Percentiles rank a stretch among this genome's conserved stretches.
These are phyloP conservation scores for Pteropus alecto DNA, from an alignment of 2,113 vertebrate genomes.

Conservation along the genomic window DNA sequence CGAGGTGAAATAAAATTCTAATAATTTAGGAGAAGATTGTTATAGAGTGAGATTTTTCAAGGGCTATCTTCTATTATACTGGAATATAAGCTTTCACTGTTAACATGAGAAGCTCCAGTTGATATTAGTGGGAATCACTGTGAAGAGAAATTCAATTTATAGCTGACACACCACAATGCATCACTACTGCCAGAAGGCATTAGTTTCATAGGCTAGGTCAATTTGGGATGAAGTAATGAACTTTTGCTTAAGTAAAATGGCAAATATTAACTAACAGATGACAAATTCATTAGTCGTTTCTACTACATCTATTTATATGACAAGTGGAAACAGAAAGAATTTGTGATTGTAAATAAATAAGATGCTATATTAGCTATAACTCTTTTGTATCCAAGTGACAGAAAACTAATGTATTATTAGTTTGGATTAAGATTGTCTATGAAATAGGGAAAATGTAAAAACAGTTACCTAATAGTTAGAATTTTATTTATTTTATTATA, in stretches of 20 bases:
- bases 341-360: neutral
- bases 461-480: neutral
- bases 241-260: neutral
- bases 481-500: neutral
- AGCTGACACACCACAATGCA: neutral
- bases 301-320: neutral
- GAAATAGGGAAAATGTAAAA: neutral
- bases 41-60: neutral
- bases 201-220: neutral
- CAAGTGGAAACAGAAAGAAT: neutral
- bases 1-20: neutral
- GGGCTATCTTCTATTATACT: neutral
- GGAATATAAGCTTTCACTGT: neutral
- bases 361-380: neutral
- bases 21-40: neutral
- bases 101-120: neutral
- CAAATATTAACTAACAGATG: constrained; percentile 29
- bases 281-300: neutral
- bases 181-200: neutral
- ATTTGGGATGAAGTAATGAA: constrained; percentile 6
- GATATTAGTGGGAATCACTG: neutral
- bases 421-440: neutral
- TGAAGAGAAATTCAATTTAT: neutral
- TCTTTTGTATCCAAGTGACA: neutral
- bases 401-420: neutral